Evolutionary conservation across 1,140 invertebrate species (phyloP), one percentile per base, ranked within the genome.

Genomic region (Drosophila albomicans): DNA sequence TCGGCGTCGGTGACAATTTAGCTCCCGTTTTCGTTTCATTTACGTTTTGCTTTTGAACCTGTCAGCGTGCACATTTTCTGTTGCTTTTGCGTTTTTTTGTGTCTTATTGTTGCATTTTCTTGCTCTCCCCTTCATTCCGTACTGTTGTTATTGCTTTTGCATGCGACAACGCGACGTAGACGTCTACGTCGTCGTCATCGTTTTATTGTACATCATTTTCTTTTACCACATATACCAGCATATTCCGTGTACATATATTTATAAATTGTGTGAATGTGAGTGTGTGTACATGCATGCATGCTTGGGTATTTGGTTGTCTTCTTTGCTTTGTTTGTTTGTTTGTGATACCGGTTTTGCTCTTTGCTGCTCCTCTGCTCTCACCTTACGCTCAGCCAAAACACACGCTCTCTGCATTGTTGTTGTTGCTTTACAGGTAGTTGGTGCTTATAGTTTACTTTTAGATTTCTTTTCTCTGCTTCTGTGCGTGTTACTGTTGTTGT

Each of bases 391-490:
- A 52, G 20, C 8, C 15, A 7, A 58, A 57, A 57, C 15, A 62
- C 70, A 48, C 46, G 48, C 64, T 67, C 56, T 46, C 13, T 20
- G 15, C 43, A 16, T 30, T 63, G 35, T 67, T 73, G 58, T 49
- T 64, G 16, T 62, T 78, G 49, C 43, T 73, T 65, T 43, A 70
- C 82, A 87, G 82, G 82, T 87, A 82, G 82, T 79, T 79, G 79
- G 72, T 82, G 74, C 70, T 67, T 68, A 70, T 80, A 78, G 84
- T 78, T 89, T 87, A 89, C 77, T 78, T 87, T 88, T 88, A 88
- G 84, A 88, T 88, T 87, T 84, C 82, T 80, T 88, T 89, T 82
- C 85, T 74, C 61, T 54, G 82, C 84, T 88, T 77, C 82, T 82
- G 73, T 87, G 70, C 70, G 75, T 81, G 46, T 75, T 20, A 45